Base-by-base conservation (phyloP, 2,113 vertebrate species). In the Leiothrix lutea region DNA sequence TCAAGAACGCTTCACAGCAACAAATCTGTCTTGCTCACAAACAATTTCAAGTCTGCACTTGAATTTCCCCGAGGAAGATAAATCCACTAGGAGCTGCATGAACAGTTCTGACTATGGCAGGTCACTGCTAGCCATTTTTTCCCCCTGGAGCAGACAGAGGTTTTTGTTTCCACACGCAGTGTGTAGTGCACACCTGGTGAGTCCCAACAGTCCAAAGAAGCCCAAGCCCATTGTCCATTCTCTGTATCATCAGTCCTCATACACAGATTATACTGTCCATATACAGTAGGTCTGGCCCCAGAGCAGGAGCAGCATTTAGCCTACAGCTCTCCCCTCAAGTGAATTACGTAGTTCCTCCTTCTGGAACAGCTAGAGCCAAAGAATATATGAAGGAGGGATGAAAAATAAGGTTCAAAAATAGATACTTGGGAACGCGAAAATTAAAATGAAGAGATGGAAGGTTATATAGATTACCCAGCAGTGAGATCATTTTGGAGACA, bases 21-120 rank as follows among this genome's bases (percentile, higher is more conserved):
- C 62, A 73, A 22, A 92, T 33, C 5, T 28, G 24, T 20, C n/a
- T 51, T 50, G 36, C 74, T 96, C 58, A 80, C 54, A 81, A 73
- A 92, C 75, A 83, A 53, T 88, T 86, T 88, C 91, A 95, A 92
- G 94, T 26, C 82, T 56, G 26, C 21, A 62, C 95, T 88, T 93
- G 95, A 92, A 93, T 77, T 73, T 90, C 82, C 71, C 26, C 19
- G 62, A 92, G 88, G 79, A 92, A 88, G 73, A 94, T 23, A 85
- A 88, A 94, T 77, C 45, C 66, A 47, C 53, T 36, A 45, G 42
- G 45, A 95, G 29, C 42, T 83, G 72, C 57, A 66, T 44, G 42
- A 94, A 73, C 38, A 70, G 16, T 80, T 93, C 72, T 80, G 71
- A 73, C 71, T 93, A 31, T 3, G 47, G 47, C 96, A 94, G 79